These are phyloP conservation scores for Colius striatus DNA, from an alignment of 2,113 vertebrate genomes.

Conservation along the genomic window DNA sequence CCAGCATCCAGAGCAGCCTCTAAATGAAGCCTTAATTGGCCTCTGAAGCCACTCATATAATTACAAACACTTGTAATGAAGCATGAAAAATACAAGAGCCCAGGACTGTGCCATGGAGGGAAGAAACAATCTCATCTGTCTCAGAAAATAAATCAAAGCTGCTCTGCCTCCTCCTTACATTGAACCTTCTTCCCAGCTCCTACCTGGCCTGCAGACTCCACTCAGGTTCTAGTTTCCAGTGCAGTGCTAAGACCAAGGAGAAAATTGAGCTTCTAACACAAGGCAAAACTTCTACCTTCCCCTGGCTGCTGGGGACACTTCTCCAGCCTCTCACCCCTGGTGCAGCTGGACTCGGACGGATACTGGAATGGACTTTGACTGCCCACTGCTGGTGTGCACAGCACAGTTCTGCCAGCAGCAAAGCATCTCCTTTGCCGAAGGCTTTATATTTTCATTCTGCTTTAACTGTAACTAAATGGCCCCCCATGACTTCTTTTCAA, in stretches of 20 bases:
- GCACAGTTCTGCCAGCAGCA: background rate
- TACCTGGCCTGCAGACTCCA: background rate
- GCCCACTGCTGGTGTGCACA: constrained; percentile 23
- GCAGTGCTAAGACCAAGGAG: background rate
- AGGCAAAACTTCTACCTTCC: background rate
- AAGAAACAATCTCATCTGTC: constrained; percentile 3
- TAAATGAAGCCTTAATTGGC: constrained; percentile 72
- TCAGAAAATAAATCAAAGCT: background rate
- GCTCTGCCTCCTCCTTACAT: background rate
- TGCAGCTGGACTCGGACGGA: background rate
- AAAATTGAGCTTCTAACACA: background rate
- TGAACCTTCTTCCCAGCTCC: background rate
- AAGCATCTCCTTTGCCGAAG: background rate
- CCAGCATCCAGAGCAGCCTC: constrained; percentile 37
- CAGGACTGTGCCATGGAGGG: background rate
- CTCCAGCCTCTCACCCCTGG: background rate
- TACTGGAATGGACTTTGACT: background rate
- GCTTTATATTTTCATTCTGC: background rate
- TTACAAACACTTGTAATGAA: constrained; percentile 73
- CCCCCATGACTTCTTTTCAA: background rate
- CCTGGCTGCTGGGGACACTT: background rate
- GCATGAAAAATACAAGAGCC: constrained; percentile 55
- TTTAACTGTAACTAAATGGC: background rate
- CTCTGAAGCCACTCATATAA: constrained; percentile 63
- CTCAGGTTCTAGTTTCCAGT: background rate